phyloP scores from a whole-genome alignment of 2,797 vertebrate species.

The Premnoplex brunnescens region DNA sequence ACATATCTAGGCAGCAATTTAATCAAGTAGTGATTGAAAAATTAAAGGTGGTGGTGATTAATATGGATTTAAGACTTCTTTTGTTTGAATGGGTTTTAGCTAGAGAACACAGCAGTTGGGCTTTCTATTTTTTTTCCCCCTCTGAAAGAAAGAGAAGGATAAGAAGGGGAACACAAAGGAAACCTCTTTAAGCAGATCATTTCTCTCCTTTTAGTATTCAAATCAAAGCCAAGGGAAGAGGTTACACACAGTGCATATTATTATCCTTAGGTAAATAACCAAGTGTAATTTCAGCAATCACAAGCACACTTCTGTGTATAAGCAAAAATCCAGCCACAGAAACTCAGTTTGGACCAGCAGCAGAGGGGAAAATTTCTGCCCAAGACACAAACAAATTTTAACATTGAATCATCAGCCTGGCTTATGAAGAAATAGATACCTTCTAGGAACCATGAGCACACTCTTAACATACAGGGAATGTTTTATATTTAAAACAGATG shows the following conservation, averaged over 20 bases:
- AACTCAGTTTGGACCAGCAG: background rate
- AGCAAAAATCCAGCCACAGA: background rate
- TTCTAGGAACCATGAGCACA: background rate
- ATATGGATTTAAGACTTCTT: constrained; percentile 38
- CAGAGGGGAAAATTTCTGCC: background rate
- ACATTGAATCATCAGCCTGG: background rate
- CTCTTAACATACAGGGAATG: background rate
- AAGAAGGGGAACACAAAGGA: background rate
- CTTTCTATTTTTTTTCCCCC: background rate
- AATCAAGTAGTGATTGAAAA: constrained; percentile 63
- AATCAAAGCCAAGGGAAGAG: constrained; percentile 2
- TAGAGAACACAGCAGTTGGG: background rate
- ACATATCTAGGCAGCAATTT: constrained; percentile 37
- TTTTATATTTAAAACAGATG: background rate
- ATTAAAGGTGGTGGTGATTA: constrained; percentile 42
- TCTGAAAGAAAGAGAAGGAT: background rate
- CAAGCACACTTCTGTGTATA: background rate
- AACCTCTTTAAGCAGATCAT: background rate
- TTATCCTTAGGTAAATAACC: background rate
- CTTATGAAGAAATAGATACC: background rate
- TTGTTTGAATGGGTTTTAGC: constrained; percentile 22
- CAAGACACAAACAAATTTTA: background rate
- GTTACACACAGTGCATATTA: background rate
- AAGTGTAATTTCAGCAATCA: background rate
- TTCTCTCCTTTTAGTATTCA: background rate